These are phyloP conservation scores for Neodiprion lecontei DNA, from an alignment of 1,140 invertebrate genomes.

Conservation along the genomic window DNA sequence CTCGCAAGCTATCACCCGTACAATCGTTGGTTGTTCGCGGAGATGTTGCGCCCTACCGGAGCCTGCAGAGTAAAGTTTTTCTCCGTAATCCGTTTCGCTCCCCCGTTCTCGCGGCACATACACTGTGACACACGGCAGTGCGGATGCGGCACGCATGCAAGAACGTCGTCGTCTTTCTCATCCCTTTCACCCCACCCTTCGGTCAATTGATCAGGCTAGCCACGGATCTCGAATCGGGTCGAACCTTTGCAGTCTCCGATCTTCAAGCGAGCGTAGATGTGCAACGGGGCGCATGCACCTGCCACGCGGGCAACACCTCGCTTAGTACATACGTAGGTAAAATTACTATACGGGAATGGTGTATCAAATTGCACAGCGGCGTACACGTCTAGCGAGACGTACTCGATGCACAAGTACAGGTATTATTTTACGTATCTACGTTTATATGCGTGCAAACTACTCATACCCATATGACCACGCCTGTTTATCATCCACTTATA, in stretches of 20 bases:
- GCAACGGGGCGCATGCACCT: constrained; percentile 13
- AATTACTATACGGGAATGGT: no score
- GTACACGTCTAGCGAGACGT: neutral
- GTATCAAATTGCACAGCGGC: neutral
- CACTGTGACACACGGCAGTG: no score
- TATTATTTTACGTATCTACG: neutral
- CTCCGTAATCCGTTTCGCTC: no score
- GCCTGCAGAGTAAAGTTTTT: no score
- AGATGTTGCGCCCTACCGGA: no score
- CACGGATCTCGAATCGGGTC: neutral
- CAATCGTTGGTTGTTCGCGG: no score
- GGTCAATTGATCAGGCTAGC: neutral
- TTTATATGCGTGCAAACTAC: no score
- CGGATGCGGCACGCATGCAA: neutral
- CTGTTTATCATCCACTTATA: neutral
- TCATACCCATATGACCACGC: no score
- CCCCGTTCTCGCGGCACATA: no score
- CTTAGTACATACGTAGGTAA: no score
- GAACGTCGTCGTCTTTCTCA: neutral
- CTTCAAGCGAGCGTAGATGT: constrained; percentile 1
- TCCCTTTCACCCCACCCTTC: neutral
- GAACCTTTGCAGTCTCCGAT: neutral
- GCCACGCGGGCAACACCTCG: constrained; percentile 18
- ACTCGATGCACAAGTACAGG: neutral
- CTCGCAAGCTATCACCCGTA: no score